phyloP scores from a whole-genome alignment of 1,140 invertebrate species.

The Apis dorsata region DNA sequence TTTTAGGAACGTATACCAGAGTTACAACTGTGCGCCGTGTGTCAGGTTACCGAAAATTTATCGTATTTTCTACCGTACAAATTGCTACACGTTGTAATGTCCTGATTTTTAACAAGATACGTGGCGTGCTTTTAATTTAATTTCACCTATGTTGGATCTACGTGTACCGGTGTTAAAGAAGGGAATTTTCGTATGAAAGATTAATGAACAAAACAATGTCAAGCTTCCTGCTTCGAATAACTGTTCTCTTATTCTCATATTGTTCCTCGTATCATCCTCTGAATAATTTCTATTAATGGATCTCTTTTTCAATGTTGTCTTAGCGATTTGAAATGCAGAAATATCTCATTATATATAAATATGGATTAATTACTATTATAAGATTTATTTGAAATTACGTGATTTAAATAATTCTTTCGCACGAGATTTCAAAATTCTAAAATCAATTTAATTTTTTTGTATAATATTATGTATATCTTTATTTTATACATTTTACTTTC shows the following conservation, averaged over 20 bases:
- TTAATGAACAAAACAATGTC: neutral
- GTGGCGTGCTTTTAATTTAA: neutral
- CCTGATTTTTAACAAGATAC: neutral
- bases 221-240: neutral
- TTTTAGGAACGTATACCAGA: neutral
- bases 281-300: neutral
- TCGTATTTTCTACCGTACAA: neutral
- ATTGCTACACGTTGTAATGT: neutral
- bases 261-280: neutral
- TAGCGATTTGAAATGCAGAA: neutral
- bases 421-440: too few relatives aligned
- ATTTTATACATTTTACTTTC: too few relatives aligned
- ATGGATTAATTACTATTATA: neutral
- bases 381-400: neutral
- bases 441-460: too few relatives aligned
- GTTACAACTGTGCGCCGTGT: neutral
- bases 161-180: neutral
- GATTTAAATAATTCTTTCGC: too few relatives aligned
- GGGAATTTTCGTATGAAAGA: neutral
- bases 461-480: too few relatives aligned
- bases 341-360: neutral
- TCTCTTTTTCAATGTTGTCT: neutral
- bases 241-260: neutral
- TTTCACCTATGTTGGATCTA: neutral
- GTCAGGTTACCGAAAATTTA: conserved; percentile 1